Evolutionary conservation across 2,888 invertebrate genomes (phyloP), one percentile per base, ranked within the genome.

Genomic region (Colletes collaris): DNA sequence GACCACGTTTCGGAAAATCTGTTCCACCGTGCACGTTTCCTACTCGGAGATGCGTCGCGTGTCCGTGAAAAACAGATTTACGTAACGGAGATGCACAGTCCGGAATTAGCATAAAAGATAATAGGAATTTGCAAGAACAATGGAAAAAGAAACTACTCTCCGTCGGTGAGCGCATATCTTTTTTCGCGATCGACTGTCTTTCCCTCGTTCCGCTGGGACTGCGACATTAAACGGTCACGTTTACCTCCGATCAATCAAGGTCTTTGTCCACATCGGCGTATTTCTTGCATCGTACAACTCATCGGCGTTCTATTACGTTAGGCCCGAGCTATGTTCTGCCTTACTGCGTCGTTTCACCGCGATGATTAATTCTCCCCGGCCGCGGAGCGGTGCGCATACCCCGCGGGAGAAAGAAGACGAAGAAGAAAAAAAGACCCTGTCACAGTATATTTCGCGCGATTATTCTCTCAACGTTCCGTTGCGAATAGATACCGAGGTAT

Each of bases 401-500:
- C 86, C 53, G 50, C 76, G 71, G 66, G 62, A 55, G 63, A 64
- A 65, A 76, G 46, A 63, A 70, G 49, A 59, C n/a, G 46, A 70
- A 68, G n/a, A 16, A 64, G 16, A 76, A 79, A 78, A 82, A 68
- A 70, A 66, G 62, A 76, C 53, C 80, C 76, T 81, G 85, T 84
- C 87, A 76, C 80, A 68, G 83, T 78, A 73, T 89, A 91, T 90
- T 88, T 89, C 86, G 84, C 86, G 80, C 88, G 89, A 91, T 92
- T 90, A 91, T 89, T 91, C 90, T 89, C 84, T 75, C 65, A 74
- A 84, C 84, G 87, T 88, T 87, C 86, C 86, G 79, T 86, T 84
- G 83, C 83, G 84, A 84, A 88, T 87, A 85, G 81, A 75, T 79
- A 76, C 74, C 70, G 75, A 76, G 70, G 69, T 79, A 79, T 85